These are phyloP conservation scores for Gopherus evgoodei DNA, from an alignment of 2,113 vertebrate species.

Conservation along the genomic window DNA sequence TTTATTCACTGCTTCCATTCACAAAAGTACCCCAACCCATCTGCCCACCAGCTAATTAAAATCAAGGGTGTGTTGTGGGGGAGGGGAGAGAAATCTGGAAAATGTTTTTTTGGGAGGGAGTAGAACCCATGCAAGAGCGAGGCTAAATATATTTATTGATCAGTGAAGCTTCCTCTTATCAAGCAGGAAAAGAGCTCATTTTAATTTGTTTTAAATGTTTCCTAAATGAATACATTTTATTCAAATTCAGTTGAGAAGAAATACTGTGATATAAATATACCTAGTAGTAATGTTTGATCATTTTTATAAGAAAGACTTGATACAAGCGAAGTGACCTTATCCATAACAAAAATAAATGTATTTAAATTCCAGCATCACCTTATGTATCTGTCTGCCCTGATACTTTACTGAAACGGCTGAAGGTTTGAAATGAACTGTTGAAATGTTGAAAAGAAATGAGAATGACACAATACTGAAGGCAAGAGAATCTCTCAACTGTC, in stretches of 20 bases:
- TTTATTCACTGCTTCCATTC: neutral
- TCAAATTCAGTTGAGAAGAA: neutral
- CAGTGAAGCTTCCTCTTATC: neutral
- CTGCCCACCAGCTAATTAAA: slow-evolving; percentile 22
- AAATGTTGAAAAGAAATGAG: accelerated
- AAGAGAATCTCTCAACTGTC: neutral
- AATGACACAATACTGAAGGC: accelerated
- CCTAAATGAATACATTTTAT: neutral
- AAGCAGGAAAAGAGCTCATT: neutral
- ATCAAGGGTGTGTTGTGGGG: neutral
- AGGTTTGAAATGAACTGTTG: neutral
- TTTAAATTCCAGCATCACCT: neutral
- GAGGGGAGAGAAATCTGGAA: neutral
- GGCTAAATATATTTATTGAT: neutral
- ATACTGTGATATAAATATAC: neutral
- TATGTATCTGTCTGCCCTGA: neutral
- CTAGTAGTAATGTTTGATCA: neutral
- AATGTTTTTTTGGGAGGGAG: neutral
- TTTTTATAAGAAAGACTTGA: neutral
- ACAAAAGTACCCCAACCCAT: slow-evolving; percentile 20
- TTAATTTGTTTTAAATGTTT: neutral
- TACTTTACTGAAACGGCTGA: neutral
- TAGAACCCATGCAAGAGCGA: neutral
- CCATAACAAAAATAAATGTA: neutral
- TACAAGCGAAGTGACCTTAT: neutral